Conservation (phyloP, 2,888 invertebrate species). For the Eupeodes luniger region DNA sequence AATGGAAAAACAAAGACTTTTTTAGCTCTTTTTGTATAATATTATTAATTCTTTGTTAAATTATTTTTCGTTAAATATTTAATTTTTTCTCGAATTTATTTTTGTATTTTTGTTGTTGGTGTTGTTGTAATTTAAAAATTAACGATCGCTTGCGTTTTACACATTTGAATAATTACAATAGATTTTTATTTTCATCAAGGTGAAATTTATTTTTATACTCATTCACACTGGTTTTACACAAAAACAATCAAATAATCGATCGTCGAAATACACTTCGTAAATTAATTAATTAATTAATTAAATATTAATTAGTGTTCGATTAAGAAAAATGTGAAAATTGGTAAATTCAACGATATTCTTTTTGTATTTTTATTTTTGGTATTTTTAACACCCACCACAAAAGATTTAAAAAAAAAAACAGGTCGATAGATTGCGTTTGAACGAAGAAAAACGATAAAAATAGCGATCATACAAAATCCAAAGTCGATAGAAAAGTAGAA, state of each 20-base stretch:
- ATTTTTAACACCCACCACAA: conserved; percentile 37
- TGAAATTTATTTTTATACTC: conserved; percentile 13
- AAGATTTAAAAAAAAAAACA: conserved; percentile 1
- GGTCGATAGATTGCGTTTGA: conserved; percentile 16
- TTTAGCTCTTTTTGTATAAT: neutral
- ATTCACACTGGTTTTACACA: conserved; percentile 29
- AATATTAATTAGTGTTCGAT: conserved; percentile 32
- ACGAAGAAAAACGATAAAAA: neutral
- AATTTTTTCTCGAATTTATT: neutral
- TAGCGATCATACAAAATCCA: conserved; percentile 33
- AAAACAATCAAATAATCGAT: neutral
- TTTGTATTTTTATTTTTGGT: conserved; percentile 1
- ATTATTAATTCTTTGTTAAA: conserved; percentile 24
- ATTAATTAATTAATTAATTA: conserved; percentile 18
- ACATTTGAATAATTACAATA: conserved; percentile 46
- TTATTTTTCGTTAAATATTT: conserved; percentile 14
- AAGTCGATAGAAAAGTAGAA: conserved; percentile 48
- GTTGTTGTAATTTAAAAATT: conserved; percentile 27
- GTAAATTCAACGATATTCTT: neutral
- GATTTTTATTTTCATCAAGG: neutral
- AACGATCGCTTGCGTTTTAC: conserved; percentile 56
- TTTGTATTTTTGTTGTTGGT: neutral
- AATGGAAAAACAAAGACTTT: conserved; percentile 31
- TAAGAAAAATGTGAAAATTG: neutral
- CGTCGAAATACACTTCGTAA: conserved; percentile 34